Evolutionary conservation across 2,797 vertebrate species (phyloP), one percentile per base, ranked within the genome.

Genomic region (Cheracebus regulus): DNA sequence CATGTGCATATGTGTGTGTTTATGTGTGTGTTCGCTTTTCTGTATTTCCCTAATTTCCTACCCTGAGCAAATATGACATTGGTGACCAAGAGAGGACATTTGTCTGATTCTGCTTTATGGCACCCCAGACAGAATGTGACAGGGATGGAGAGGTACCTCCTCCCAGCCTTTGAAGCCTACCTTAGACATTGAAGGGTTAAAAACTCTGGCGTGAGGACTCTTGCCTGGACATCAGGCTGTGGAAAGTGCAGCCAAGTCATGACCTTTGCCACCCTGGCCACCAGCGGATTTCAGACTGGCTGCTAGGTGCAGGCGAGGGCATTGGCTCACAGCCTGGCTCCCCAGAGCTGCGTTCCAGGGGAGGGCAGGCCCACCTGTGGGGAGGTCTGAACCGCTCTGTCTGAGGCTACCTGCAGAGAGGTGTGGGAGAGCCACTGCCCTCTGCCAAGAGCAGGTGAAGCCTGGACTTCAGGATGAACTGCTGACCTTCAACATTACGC

Each of bases 371-470:
- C 20, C 48, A 7, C 33, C 39, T 33, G 26, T 2, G 1, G 20
- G 48, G 13, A 81, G 0, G 30, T 26, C 75, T 36, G 48, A 55
- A 1, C 3, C 0, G 20, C 50, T 50, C 61, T 52, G 26, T 7
- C 26, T 55, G 36, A 5, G 2, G 30, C 5, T 11, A 28, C 48
- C 30, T 14, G 17, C 39, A 5, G 22, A 20, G 52, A 11, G 26
- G 13, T 8, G 41, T 26, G 55, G 50, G n/a, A 7, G 9, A 4
- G 1, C 2, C 0, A 0, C 83, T 26, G 9, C n/a, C 73, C 75
- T 17, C 80, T 19, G 33, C 28, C 67, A 12, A 33, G 50, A 81
- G 33, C 58, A 22, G 24, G 20, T 17, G 24, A 17, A 14, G 24
- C 52, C 44, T 41, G 7, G 14, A 50, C 11, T 64, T 36, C 58